Evolutionary conservation across 2,888 invertebrate genomes (phyloP).

Genomic region (Eupithecia dodoneata): DNA sequence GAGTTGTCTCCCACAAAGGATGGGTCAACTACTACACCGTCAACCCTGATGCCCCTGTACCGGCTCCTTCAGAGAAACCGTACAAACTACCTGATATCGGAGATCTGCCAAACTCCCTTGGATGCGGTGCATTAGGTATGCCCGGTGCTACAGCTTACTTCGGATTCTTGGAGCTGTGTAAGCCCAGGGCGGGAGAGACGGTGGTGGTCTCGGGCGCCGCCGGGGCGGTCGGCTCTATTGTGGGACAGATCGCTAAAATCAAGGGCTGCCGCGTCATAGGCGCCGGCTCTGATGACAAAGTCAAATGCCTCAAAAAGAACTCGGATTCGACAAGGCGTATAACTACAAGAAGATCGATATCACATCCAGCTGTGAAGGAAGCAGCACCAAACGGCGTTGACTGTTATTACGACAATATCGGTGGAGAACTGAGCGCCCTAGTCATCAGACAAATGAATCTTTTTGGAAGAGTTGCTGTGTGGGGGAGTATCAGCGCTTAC

Average conservation of each 20-base stretch:
- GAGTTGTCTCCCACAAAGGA: conserved; percentile 82
- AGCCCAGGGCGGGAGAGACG: too few relatives aligned
- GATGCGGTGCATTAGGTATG: conserved; percentile 52
- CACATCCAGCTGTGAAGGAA: conserved; percentile 81
- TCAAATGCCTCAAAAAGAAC: conserved; percentile 85
- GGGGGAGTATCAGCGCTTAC: conserved; percentile 86
- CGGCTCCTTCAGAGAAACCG: conserved; percentile 33
- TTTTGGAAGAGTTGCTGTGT: conserved; percentile 83
- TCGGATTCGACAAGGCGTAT: conserved; percentile 88
- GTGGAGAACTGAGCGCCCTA: conserved; percentile 85
- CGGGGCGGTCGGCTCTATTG: conserved; percentile 89
- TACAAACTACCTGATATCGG: conserved; percentile 80
- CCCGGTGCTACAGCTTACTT: too few relatives aligned
- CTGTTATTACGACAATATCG: conserved; percentile 91
- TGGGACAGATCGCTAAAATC: conserved; percentile 81
- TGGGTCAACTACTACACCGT: conserved; percentile 49
- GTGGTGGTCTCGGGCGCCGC: conserved; percentile 75
- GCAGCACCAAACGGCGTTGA: conserved; percentile 77
- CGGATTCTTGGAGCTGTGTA: too few relatives aligned
- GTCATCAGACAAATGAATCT: conserved; percentile 85
- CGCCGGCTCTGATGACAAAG: conserved; percentile 88
- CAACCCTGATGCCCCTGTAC: conserved; percentile 22
- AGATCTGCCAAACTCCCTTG: background rate
- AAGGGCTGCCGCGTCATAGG: conserved; percentile 84
- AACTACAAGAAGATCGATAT: conserved; percentile 88